phyloP scores from a whole-genome alignment of 2,888 invertebrate species.

The Hirtodrosophila confusa region DNA sequence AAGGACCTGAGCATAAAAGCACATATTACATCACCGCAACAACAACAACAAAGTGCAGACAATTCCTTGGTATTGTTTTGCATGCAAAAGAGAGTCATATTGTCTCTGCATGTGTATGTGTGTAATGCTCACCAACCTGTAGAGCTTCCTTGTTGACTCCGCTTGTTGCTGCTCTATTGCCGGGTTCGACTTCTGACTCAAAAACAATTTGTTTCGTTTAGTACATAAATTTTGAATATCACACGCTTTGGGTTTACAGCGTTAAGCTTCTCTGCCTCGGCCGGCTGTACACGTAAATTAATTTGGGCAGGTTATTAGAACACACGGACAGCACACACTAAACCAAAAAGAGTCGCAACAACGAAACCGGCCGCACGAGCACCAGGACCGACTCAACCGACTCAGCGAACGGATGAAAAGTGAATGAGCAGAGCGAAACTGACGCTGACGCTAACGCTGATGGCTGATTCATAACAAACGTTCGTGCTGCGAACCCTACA shows the following conservation, averaged over 20 bases:
- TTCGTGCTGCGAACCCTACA: conserved; percentile 34
- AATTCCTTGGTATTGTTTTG: conserved; percentile 7
- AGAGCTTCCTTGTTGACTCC: conserved; percentile 32
- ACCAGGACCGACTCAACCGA: conserved; percentile 58
- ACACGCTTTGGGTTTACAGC: conserved; percentile 2
- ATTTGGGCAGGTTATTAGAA: conserved; percentile 34
- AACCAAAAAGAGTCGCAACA: conserved; percentile 17
- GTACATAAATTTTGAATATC: not conserved
- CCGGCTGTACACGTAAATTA: conserved; percentile 17
- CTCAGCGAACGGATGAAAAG: conserved; percentile 62
- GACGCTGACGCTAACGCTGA: conserved; percentile 24
- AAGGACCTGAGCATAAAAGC: conserved; percentile 38
- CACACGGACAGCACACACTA: conserved; percentile 36
- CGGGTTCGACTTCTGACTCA: conserved; percentile 4
- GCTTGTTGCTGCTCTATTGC: conserved; percentile 5
- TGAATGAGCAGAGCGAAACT: conserved; percentile 54
- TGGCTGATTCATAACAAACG: conserved; percentile 69
- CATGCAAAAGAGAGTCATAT: conserved; percentile 35
- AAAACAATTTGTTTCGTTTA: conserved; percentile 11
- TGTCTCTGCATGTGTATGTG: conserved; percentile 3
- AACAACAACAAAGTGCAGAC: conserved; percentile 15
- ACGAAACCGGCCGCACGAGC: conserved; percentile 9
- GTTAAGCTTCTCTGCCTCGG: not conserved
- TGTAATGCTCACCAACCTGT: conserved; percentile 53
- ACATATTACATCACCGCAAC: conserved; percentile 53